A percentile compares a stretch with the other conserved stretches of the same genome.
These are phyloP conservation scores for Holothuria scabra DNA, from an alignment of 53 echinoderm and acorn worm species.

Conservation along the genomic window DNA sequence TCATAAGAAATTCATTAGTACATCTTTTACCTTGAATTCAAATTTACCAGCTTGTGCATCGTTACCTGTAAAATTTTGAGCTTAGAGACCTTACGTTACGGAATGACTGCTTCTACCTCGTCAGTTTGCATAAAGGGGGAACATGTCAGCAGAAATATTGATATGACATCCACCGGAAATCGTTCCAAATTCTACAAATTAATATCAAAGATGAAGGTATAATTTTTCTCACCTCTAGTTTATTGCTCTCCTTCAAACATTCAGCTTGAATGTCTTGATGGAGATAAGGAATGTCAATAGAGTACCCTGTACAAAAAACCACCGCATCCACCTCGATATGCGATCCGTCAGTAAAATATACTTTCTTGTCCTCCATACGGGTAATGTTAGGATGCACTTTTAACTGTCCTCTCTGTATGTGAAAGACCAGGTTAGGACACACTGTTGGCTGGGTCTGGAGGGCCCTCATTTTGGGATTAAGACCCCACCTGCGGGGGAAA, in stretches of 20 bases:
- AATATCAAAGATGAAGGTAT: too few relatives aligned
- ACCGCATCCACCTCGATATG: conserved; percentile 68
- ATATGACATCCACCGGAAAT: too few relatives aligned
- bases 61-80: too few relatives aligned
- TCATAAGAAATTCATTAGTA: too few relatives aligned
- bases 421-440: conserved; percentile 78
- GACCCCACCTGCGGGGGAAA: conserved; percentile 61
- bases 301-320: conserved; percentile 83
- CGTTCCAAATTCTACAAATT: too few relatives aligned
- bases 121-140: too few relatives aligned
- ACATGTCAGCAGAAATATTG: too few relatives aligned
- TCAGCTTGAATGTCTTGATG: conserved; percentile 61
- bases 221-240: background rate
- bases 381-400: conserved; percentile 71
- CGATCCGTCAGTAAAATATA: conserved; percentile 76
- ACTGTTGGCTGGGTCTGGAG: conserved; percentile 91
- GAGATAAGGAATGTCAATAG: conserved; percentile 81
- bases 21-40: too few relatives aligned
- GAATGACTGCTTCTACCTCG: too few relatives aligned
- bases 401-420: conserved; percentile 84
- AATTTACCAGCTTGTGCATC: too few relatives aligned
- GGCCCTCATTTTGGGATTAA: conserved; percentile 80
- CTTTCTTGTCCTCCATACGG: conserved; percentile 70
- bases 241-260: conserved; percentile 67
- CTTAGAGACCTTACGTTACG: too few relatives aligned